These are phyloP conservation scores for Pelochelys cantorii DNA, from an alignment of 2,797 vertebrate species.

Conservation along the genomic window DNA sequence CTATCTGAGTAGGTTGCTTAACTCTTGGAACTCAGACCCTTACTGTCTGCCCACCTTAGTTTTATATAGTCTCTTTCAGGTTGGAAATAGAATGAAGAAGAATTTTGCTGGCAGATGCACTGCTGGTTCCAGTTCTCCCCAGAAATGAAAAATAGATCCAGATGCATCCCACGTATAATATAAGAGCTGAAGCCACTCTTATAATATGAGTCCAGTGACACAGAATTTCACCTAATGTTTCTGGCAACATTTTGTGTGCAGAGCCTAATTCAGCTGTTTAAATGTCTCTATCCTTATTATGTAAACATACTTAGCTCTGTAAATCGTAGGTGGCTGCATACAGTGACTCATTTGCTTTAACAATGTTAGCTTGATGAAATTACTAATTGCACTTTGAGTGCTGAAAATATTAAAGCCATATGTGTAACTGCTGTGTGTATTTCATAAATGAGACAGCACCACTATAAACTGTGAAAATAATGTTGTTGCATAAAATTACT, in stretches of 20 bases:
- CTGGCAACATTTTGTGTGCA: constrained; percentile 8
- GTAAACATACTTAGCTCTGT: neutral
- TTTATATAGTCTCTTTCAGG: neutral
- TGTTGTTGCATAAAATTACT: constrained; percentile 54
- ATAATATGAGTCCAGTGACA: neutral
- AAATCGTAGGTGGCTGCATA: constrained; percentile 10
- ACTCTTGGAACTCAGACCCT: neutral
- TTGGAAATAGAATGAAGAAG: neutral
- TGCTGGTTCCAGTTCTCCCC: neutral
- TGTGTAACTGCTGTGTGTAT: constrained; percentile 66
- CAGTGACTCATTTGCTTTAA: constrained; percentile 47
- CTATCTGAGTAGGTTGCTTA: neutral
- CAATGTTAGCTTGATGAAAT: constrained; percentile 42
- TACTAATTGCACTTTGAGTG: constrained; percentile 59
- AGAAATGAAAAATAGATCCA: neutral
- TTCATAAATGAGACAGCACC: constrained; percentile 63
- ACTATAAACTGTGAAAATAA: constrained; percentile 72
- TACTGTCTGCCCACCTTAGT: neutral
- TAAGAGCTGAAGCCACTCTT: neutral
- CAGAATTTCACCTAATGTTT: neutral
- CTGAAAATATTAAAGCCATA: constrained; percentile 69
- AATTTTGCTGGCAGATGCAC: neutral
- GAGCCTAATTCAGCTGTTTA: neutral
- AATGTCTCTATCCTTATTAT: neutral
- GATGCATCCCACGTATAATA: neutral